phyloP scores from a whole-genome alignment of 2,113 vertebrate genomes.

The Macquaria ambigua region DNA sequence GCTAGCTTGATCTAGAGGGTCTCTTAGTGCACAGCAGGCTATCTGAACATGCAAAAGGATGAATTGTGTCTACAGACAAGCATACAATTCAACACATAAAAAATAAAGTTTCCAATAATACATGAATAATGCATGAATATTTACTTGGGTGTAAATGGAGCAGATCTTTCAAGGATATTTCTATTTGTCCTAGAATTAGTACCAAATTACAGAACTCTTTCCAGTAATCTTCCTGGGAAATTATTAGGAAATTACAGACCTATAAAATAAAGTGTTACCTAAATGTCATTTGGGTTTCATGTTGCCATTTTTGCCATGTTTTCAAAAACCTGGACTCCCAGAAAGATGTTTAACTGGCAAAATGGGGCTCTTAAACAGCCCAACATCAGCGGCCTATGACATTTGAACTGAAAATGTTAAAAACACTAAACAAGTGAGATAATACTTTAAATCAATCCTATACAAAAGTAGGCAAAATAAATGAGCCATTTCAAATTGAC shows the following conservation, averaged over 20 bases:
- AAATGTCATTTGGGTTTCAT: background rate
- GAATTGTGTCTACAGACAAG: background rate
- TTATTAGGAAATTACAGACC: background rate
- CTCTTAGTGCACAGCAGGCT: background rate
- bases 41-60: background rate
- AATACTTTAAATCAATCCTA: background rate
- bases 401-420: background rate
- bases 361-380: background rate
- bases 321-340: background rate
- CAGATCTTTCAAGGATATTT: background rate
- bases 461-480: background rate
- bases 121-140: background rate
- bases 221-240: background rate
- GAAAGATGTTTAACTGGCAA: background rate
- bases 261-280: background rate
- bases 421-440: background rate
- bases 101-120: background rate
- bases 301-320: slow-evolving; percentile 2
- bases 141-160: background rate
- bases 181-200: background rate
- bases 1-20: background rate
- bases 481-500: slow-evolving; percentile 72
- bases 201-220: background rate
- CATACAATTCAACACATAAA: background rate
- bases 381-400: background rate